Conservation (phyloP, 2,888 invertebrate genomes). For the Alentia gelatinosa region DNA sequence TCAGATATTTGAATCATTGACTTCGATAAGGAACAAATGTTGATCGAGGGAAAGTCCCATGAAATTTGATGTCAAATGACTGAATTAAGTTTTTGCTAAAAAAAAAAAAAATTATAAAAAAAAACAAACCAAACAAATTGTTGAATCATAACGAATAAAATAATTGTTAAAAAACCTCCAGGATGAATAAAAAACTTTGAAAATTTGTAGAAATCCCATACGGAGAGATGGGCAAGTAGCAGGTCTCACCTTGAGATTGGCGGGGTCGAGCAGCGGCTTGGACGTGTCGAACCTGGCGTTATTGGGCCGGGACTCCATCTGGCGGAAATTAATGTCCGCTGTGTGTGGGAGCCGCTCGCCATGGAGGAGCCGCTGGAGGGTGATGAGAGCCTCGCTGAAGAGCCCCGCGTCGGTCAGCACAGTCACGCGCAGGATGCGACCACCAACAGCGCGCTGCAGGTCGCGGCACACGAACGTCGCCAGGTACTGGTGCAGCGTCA, state of each 20-base stretch:
- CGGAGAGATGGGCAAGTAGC: too few species aligned
- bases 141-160: too few species aligned
- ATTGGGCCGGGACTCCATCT: constrained; percentile 73
- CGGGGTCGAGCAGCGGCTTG: constrained; percentile 73
- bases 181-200: too few species aligned
- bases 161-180: too few species aligned
- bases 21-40: too few species aligned
- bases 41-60: too few species aligned
- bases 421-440: constrained; percentile 76
- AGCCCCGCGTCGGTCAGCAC: constrained; percentile 77
- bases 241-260: constrained; percentile 77
- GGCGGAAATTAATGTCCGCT: constrained; percentile 76
- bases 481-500: constrained; percentile 78
- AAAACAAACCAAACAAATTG: too few species aligned
- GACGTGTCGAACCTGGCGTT: constrained; percentile 71
- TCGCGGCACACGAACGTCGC: constrained; percentile 79
- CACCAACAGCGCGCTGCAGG: constrained; percentile 77
- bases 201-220: too few species aligned
- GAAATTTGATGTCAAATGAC: too few species aligned
- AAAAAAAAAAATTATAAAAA: too few species aligned
- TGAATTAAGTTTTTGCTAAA: too few species aligned
- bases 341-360: constrained; percentile 78
- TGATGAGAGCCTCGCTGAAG: constrained; percentile 75
- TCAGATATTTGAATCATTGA: too few species aligned
- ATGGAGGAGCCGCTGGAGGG: constrained; percentile 74